Base-by-base conservation (phyloP, 2,888 invertebrate species). In the Imbricaverruca yamaguchii region DNA sequence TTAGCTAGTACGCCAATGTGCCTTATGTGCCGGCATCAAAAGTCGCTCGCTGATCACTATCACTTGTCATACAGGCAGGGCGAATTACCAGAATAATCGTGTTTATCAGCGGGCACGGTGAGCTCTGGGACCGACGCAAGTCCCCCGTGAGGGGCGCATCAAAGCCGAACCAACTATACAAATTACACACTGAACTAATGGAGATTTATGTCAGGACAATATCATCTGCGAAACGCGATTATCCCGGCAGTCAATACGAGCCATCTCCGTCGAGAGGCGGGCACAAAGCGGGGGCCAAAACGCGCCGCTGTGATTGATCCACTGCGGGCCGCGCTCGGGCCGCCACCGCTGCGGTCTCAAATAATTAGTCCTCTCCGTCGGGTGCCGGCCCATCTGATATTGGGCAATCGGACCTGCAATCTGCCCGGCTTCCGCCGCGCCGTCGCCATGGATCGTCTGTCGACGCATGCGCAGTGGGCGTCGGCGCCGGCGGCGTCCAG, bases 221-320 rank as follows among this genome's bases (percentile, higher is more conserved):
- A 74, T 74, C 74, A 74, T 74, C 74, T 74, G 74, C 74, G 74
- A 74, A 74, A 74, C 74, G 74, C 74, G 74, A 74, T 74, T 74
- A 74, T 74, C 55, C 21, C 10, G 55, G 1, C 53, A 74, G 74
- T 74, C 74, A 74, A 74, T 74, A 74, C 74, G 55, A 74, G 74
- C 53, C 74, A 74, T 74, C 53, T 74, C 74, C 53, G 18, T 12
- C n/a, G 55, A 55, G 74, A 74, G 74, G 53, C 53, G 74, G 1
- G 55, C 74, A 55, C 53, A 74, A 53, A 55, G 55, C 21, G 74
- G 18, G 55, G 55, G 23, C 53, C 23, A 74, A 74, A 74, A 74
- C 74, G 21, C 74, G 21, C 74, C 21, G 65, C 55, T 15, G 74
- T 74, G 74, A 74, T 74, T 74, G 55, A 21, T 25, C 10, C 13